These are phyloP conservation scores for Thunnus maccoyii DNA, from an alignment of 2,113 vertebrate genomes.

Conservation along the genomic window DNA sequence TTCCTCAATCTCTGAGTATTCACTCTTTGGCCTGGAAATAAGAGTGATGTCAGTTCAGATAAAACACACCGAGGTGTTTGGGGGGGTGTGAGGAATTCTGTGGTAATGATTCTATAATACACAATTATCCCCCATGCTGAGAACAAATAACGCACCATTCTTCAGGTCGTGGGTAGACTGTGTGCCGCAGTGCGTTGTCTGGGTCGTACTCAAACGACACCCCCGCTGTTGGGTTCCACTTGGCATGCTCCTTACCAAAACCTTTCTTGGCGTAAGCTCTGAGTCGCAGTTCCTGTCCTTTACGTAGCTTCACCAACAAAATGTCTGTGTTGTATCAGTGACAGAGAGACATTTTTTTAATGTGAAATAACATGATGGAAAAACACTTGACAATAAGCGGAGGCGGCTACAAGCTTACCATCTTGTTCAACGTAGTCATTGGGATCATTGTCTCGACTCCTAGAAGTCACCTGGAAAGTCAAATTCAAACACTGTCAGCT, in stretches of 20 bases:
- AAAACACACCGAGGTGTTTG: too few relatives aligned
- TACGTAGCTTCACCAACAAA: constrained; percentile 95
- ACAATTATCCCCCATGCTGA: neutral
- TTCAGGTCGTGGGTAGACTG: constrained; percentile 95
- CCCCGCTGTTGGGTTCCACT: constrained; percentile 98
- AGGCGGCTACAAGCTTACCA: constrained; percentile 78
- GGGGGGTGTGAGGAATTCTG: neutral
- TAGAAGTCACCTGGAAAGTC: constrained; percentile 92
- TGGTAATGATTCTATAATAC: neutral
- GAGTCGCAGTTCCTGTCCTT: constrained; percentile 96
- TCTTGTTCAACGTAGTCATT: constrained; percentile 98
- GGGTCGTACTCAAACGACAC: constrained; percentile 98
- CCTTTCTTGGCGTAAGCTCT: constrained; percentile 97
- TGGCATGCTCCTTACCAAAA: constrained; percentile 98
- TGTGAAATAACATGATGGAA: neutral
- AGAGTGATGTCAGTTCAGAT: neutral
- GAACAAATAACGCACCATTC: constrained; percentile 88
- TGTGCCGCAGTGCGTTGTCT: constrained; percentile 95
- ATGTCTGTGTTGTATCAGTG: constrained; percentile 86
- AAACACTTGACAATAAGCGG: neutral
- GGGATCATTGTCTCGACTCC: constrained; percentile 96
- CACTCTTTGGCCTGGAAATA: constrained; percentile 94
- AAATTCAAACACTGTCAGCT: neutral
- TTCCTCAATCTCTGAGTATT: constrained; percentile 97
- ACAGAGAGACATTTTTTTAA: neutral